Conservation (phyloP, 2,888 invertebrate species). For the Heliconius cydno region DNA sequence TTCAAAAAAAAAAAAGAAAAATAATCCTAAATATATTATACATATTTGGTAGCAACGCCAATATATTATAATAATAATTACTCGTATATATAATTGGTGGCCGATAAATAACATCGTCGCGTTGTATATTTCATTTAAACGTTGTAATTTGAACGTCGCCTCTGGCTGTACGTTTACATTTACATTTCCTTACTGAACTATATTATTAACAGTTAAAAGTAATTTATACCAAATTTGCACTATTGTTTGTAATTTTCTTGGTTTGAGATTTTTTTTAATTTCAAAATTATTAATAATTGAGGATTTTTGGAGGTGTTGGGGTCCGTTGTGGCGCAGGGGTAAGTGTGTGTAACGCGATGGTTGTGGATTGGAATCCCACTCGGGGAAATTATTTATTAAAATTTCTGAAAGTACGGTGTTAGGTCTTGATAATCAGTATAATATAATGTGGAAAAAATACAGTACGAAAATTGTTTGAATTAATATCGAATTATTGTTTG, state of each 20-base stretch:
- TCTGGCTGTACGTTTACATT: slow-evolving; percentile 16
- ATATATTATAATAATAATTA: slow-evolving; percentile 28
- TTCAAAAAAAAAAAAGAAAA: no score
- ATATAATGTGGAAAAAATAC: no score
- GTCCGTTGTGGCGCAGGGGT: no score
- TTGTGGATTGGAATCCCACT: no score
- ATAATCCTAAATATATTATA: neutral
- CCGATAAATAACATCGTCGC: slow-evolving; percentile 38
- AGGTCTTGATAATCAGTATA: no score
- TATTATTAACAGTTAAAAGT: slow-evolving; percentile 34
- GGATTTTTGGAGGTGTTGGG: no score
- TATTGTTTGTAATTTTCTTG: slow-evolving; percentile 17
- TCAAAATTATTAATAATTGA: no score
- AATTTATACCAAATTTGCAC: slow-evolving; percentile 23
- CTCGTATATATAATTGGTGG: slow-evolving; percentile 22
- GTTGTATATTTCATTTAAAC: slow-evolving; percentile 36
- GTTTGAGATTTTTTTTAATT: neutral
- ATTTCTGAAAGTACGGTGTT: no score
- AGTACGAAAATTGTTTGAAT: no score
- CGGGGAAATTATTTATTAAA: no score
- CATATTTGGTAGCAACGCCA: slow-evolving; percentile 20
- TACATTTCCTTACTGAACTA: slow-evolving; percentile 15
- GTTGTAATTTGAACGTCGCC: slow-evolving; percentile 36
- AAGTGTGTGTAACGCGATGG: no score
- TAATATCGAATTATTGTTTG: no score